Conservation (phyloP, 2,888 invertebrate genomes). For the Microplitis manilae region DNA sequence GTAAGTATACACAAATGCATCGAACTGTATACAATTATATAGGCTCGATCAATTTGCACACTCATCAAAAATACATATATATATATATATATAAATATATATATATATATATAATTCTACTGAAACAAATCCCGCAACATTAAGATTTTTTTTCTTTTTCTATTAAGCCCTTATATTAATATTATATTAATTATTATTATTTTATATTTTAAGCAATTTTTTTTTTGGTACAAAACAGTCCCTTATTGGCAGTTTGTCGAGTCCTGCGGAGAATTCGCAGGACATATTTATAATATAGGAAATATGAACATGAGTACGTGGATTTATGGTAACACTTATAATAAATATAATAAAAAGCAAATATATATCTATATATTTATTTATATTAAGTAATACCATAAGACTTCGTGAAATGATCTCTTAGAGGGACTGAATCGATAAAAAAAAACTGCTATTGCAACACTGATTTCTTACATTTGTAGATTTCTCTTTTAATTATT, state of each 20-base stretch:
- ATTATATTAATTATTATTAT: conserved; percentile 9
- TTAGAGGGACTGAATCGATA: conserved; percentile 57
- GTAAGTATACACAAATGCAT: too few relatives aligned
- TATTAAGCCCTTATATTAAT: not conserved
- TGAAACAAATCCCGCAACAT: not conserved
- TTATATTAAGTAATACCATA: conserved; percentile 2
- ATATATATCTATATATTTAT: not conserved
- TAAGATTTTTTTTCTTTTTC: not conserved
- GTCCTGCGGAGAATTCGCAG: conserved; percentile 63
- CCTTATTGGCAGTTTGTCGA: conserved; percentile 61
- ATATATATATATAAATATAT: not conserved
- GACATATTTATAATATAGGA: conserved; percentile 60
- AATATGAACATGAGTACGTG: conserved; percentile 51
- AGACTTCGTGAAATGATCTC: conserved; percentile 60
- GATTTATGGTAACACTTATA: conserved; percentile 46
- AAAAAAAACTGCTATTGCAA: conserved; percentile 32
- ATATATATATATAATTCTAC: not conserved
- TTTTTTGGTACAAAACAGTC: conserved; percentile 50
- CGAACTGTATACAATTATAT: too few relatives aligned
- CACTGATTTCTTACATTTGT: not conserved
- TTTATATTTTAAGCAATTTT: conserved; percentile 40
- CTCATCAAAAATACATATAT: not conserved
- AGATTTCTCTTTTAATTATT: not conserved
- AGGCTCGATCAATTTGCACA: too few relatives aligned
- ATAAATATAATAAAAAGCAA: not conserved